Base-by-base conservation (phyloP, 1,140 invertebrate genomes). In the Amphibalanus amphitrite region DNA sequence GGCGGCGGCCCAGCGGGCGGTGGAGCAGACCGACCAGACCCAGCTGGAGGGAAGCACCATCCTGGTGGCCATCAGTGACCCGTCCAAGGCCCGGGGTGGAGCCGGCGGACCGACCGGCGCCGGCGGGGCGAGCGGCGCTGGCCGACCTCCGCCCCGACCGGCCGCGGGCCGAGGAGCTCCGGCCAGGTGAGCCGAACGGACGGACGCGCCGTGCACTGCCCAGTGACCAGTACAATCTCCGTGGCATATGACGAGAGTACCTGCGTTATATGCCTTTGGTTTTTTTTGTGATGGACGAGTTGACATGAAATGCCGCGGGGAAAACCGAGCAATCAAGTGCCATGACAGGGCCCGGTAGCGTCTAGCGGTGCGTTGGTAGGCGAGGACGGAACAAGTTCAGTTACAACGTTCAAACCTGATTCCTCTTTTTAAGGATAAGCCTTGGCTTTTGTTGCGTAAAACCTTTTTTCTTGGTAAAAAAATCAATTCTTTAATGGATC, bases 31-130 rank as follows among this genome's bases (percentile, higher is more conserved):
- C 3, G 65, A 67, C 17, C 20, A 28, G 23, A 67, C 65, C 17
- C 3, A 20, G 23, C 8, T 67, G 65, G 26, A 28, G n/a, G 65
- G 28, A 8, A 3, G 20, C 23, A 67, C 65, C 65, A 67, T 67
- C 65, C 26, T 1, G 3, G 65, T 67, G 65, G 65, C 65, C 65
- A 67, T 67, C 65, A 67, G 65, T 26, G 65, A 67, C n/a, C 65
- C 65, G 1, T 26, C 65, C 28, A 20, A 6, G 47, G 17, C 26
- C 65, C 8, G n/a, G n/a, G n/a, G 65, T 23, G 64, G 23, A 6
- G 23, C 4, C 64, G 23, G 23, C 47, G 64, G 23, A 65, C 64
- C 64, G 20, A 6, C 64, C 23, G 26, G 64, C 64, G 3, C n/a
- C n/a, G 17, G 28, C 65, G 3, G 65, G 10, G 8, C 4, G 23